A percentile compares a stretch with the other conserved stretches of the same genome.
phyloP scores from a whole-genome alignment of 2,797 vertebrate genomes.

The Salmo trutta region DNA sequence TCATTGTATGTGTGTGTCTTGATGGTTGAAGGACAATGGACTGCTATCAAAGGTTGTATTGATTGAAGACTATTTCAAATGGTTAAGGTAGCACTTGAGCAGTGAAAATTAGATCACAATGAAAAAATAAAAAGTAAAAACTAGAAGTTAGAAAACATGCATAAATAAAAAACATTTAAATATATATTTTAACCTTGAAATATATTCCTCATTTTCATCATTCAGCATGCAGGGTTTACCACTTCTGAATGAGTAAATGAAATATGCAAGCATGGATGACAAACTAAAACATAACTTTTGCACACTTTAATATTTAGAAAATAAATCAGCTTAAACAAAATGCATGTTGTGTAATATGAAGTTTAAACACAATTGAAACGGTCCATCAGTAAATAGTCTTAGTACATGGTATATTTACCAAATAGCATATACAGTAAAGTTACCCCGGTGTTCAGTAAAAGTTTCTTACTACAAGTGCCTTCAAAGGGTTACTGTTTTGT shows the following conservation, averaged over 20 bases:
- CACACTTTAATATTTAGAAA: slow-evolving; percentile 82
- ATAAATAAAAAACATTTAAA: slow-evolving; percentile 29
- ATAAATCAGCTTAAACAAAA: slow-evolving; percentile 78
- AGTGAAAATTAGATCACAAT: neutral
- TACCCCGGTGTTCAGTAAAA: slow-evolving; percentile 81
- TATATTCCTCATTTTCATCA: slow-evolving; percentile 32
- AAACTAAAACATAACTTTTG: slow-evolving; percentile 62
- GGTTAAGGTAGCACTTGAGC: neutral
- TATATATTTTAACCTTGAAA: slow-evolving; percentile 35
- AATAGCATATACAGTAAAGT: slow-evolving; percentile 88
- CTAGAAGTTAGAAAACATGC: slow-evolving; percentile 55
- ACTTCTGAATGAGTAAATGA: slow-evolving; percentile 53
- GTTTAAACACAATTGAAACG: slow-evolving; percentile 83
- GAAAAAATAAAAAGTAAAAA: neutral
- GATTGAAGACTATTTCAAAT: neutral
- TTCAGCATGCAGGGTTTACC: slow-evolving; percentile 63
- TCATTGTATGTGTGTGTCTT: neutral
- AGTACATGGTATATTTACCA: slow-evolving; percentile 80
- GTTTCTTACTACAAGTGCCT: slow-evolving; percentile 61
- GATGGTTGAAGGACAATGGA: neutral
- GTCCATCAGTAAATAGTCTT: slow-evolving; percentile 87
- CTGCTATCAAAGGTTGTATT: neutral
- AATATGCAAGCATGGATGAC: slow-evolving; percentile 64
- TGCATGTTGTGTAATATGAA: slow-evolving; percentile 82
- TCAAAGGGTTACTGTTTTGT: slow-evolving; percentile 46